Evolutionary conservation across 2,113 vertebrate species (phyloP).

Genomic region (Xiphophorus maculatus): DNA sequence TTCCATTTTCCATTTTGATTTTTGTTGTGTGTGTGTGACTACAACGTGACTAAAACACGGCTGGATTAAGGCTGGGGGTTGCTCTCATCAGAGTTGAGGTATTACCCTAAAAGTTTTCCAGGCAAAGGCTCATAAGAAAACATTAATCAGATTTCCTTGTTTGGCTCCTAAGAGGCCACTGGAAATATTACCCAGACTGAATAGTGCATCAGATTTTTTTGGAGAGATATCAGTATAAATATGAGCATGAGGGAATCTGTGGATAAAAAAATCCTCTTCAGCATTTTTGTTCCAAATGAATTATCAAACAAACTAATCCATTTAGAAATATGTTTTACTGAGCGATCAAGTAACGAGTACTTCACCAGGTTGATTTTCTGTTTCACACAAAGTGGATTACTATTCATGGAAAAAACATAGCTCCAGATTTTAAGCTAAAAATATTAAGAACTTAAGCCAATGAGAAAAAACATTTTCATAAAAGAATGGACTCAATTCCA

Average conservation of each 20-base stretch:
- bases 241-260: neutral
- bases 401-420: neutral
- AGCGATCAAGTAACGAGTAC: neutral
- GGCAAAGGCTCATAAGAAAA: neutral
- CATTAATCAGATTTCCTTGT: neutral
- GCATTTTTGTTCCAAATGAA: neutral
- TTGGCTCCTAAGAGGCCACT: neutral
- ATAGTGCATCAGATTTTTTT: neutral
- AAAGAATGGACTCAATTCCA: neutral
- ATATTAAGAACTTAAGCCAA: neutral
- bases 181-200: neutral
- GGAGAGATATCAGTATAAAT: neutral
- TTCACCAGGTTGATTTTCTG: neutral
- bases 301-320: neutral
- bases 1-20: too few species aligned
- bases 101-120: neutral
- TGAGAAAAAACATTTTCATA: neutral
- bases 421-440: neutral
- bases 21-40: too few species aligned
- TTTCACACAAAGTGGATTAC: neutral
- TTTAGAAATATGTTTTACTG: neutral
- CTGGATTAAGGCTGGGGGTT: too few species aligned
- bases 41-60: too few species aligned
- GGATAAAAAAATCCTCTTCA: neutral
- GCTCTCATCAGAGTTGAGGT: neutral